Evolutionary conservation across 1,140 invertebrate genomes (phyloP), one percentile per base, ranked within the genome.

Genomic region (Drosophila ercepeae): DNA sequence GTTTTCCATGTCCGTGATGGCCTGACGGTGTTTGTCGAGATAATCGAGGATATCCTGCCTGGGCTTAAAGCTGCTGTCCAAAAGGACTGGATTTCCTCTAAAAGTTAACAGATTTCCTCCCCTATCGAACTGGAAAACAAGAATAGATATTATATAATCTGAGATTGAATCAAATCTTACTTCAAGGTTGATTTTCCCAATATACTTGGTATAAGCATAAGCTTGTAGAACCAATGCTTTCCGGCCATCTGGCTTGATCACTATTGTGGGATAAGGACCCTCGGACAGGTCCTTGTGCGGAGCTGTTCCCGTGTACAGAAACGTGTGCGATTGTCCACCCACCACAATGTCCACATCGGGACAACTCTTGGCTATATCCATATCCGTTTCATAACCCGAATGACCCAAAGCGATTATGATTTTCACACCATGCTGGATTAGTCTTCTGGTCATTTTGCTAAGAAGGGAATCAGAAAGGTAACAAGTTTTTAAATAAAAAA

Each of bases 381-480:
- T 92, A 88, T 99, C 97, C 67, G 93, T 94, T 0, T 90, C 90
- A 75, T 93, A 97, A 0, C 98, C 98, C 0, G 97, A 96, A 93
- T 99, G 97, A 0, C 97, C 97, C 4, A 98, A 82, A 0, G 96
- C 97, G 18, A 99, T 97, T 3, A 98, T 94, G 46, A 98, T 97
- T 34, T 96, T 94, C 0, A 97, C 92, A 6, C 95, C 95, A 34
- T 93, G 39, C 0, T 89, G 77, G 75, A 93, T 93, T 0, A 98
- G 92, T 6, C 78, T 92, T 16, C 92, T 89, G 0, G 94, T 94
- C 91, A 98, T 96, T 57, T 78, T 78, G 32, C 91, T 91, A 9
- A 4, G 4, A n/a, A 4, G 1, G 29, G 4, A 2, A 13, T 19
- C 4, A 3, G 5, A 8, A 14, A 18, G 14, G 13, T n/a, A 1